Conservation (phyloP, 2,888 invertebrate genomes). For the Allacma fusca region DNA sequence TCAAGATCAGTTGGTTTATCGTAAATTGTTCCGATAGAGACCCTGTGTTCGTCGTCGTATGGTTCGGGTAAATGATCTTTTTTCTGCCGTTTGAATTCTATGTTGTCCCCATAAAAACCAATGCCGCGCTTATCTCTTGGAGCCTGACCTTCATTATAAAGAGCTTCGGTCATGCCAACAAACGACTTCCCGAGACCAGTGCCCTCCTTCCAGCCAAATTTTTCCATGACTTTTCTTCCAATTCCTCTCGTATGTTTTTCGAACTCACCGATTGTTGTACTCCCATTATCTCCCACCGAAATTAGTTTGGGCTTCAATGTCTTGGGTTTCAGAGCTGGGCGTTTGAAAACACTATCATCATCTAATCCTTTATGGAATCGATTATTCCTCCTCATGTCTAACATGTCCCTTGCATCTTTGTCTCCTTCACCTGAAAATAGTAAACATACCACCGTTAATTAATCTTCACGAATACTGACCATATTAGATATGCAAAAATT, state of each 20-base stretch:
- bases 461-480: background rate
- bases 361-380: conserved; percentile 60
- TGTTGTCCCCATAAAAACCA: conserved; percentile 59
- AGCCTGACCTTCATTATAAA: conserved; percentile 56
- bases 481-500: too few species aligned
- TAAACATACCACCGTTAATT: conserved; percentile 18
- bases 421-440: conserved; percentile 64
- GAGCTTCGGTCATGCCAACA: conserved; percentile 55
- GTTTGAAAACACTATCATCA: conserved; percentile 49
- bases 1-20: conserved; percentile 57
- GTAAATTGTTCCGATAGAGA: conserved; percentile 59
- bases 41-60: conserved; percentile 50
- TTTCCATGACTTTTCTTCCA: conserved; percentile 63
- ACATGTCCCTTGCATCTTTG: conserved; percentile 66
- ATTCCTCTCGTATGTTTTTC: conserved; percentile 66
- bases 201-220: conserved; percentile 66
- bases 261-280: conserved; percentile 63
- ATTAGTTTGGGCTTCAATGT: background rate
- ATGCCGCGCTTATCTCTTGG: conserved; percentile 56
- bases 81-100: conserved; percentile 47
- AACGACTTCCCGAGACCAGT: conserved; percentile 65
- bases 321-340: background rate
- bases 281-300: background rate
- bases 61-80: conserved; percentile 44
- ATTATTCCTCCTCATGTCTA: conserved; percentile 64